A percentile compares a stretch with the other conserved stretches of the same genome.
phyloP scores from a whole-genome alignment of 2,888 invertebrate genomes.

The Zeuzera pyrina region DNA sequence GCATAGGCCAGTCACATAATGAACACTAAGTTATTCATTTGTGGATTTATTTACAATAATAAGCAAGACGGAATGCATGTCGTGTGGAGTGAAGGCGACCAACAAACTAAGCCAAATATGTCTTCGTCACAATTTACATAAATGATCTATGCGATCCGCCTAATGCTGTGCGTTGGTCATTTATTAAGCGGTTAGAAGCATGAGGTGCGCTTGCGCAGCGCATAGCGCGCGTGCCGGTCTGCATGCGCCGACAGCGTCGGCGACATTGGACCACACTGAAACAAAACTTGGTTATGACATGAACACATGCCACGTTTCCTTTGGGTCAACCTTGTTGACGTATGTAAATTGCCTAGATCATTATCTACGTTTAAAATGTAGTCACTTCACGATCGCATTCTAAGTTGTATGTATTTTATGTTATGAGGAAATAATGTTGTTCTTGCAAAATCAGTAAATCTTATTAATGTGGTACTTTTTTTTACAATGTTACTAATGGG shows the following conservation, averaged over 20 bases:
- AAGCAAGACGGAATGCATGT: conserved; percentile 55
- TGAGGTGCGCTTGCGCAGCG: conserved; percentile 39
- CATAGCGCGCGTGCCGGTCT: conserved; percentile 63
- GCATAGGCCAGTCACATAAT: conserved; percentile 4
- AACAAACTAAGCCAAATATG: conserved; percentile 58
- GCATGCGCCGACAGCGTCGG: conserved; percentile 50
- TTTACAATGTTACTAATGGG: too few relatives aligned
- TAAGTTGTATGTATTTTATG: too few relatives aligned
- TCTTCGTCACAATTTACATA: conserved; percentile 74
- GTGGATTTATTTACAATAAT: conserved; percentile 45
- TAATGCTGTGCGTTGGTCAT: conserved; percentile 64
- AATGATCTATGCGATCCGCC: conserved; percentile 71
- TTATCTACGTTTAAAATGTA: too few relatives aligned
- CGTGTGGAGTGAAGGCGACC: conserved; percentile 61
- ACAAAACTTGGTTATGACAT: conserved; percentile 21
- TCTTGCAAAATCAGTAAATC: too few relatives aligned
- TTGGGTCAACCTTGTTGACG: conserved; percentile 57
- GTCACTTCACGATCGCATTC: too few relatives aligned
- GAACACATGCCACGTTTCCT: conserved; percentile 22
- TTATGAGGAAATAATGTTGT: too few relatives aligned
- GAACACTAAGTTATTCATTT: conserved; percentile 29
- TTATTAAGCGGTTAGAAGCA: conserved; percentile 57
- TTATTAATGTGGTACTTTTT: too few relatives aligned
- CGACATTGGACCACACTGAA: conserved; percentile 57
- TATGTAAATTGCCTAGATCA: conserved; percentile 46